These are phyloP conservation scores for Condylura cristata DNA, from an alignment of 2,113 vertebrate species.

Conservation along the genomic window DNA sequence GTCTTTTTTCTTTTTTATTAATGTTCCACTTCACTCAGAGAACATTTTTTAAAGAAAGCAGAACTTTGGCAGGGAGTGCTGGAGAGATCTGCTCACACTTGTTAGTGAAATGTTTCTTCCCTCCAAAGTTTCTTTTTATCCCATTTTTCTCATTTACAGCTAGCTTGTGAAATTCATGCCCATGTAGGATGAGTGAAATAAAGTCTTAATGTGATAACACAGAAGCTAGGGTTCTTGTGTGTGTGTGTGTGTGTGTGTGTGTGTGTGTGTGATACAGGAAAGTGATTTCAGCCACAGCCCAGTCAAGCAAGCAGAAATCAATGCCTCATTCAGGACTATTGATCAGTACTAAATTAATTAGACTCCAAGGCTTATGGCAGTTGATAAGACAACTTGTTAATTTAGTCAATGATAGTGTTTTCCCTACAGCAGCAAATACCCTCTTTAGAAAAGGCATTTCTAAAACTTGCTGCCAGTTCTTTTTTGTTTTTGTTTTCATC, in stretches of 20 bases:
- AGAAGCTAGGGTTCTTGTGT: neutral
- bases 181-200: neutral
- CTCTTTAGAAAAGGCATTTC: conserved; percentile 88
- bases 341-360: conserved; percentile 93
- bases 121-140: conserved; percentile 34
- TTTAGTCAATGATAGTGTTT: conserved; percentile 92
- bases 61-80: conserved; percentile 26
- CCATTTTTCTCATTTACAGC: conserved; percentile 21
- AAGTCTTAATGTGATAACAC: conserved; percentile 57
- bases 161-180: conserved; percentile 61
- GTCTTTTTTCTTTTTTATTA: neutral
- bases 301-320: conserved; percentile 87
- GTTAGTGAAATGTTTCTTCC: accelerated
- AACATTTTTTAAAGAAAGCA: conserved; percentile 42
- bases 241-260: neutral
- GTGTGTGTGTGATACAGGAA: conserved; percentile 29
- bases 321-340: conserved; percentile 92
- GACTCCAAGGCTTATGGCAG: conserved; percentile 90
- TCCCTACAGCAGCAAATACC: conserved; percentile 91
- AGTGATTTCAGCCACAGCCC: conserved; percentile 79
- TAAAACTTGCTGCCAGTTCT: conserved; percentile 60
- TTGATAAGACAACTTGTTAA: conserved; percentile 94
- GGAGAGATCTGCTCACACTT: neutral
- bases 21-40: conserved; percentile 11
- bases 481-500: neutral